Evolutionary conservation across 1,140 invertebrate genomes (phyloP), one percentile per base, ranked within the genome.

Genomic region (Halesus radiatus): DNA sequence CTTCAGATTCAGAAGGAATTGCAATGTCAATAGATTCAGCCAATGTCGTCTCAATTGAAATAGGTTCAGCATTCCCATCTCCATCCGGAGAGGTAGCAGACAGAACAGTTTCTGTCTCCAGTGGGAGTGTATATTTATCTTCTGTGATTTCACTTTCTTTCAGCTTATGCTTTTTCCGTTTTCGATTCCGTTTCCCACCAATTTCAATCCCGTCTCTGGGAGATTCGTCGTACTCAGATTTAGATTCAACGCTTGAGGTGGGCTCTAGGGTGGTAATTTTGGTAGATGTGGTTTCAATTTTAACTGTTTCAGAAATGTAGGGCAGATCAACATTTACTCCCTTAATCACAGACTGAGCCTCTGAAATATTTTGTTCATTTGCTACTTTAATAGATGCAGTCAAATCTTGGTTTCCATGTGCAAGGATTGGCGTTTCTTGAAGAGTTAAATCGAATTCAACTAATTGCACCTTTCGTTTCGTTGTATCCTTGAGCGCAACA

Each of bases 21-120:
- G 89, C 86, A 81, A 93, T 90, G 68, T 93, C 91, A 37, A 91
- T 90, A 5, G 92, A 93, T 83, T 93, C 92, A n/a, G 88, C 90
- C 56, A 93, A 86, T 78, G 90, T 91, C 70, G 92, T 90, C 29
- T 87, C 86, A n/a, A 89, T 66, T 3, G 91, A 91, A 80, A 80
- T 84, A 66, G 85, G 13, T 81, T 86, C 81, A 58, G 83, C 74
- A 58, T 81, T 84, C 72, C 79, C n/a, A 84, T 88, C 83, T 76
- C 76, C 76, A 73, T 83, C 84, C 79, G 82, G 84, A 84, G 84
- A 84, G 76, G 52, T 85, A 76, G 80, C 37, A 74, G 77, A 45
- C 70, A 79, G 15, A 78, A 45, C 22, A 76, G 75, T 53, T 78
- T 82, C 79, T 77, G 62, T 66, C 79, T 82, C 76, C 72, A 64